Evolutionary conservation across 1,140 invertebrate genomes (phyloP).

Genomic region (honey bee (Apis mellifera)): Amel_HAv3.1 CM009940.2:5060001-5060500

Average conservation of each 20-base stretch:
- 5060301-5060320: neutral
- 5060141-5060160: neutral
- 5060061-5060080: neutral
- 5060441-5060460: too few relatives aligned
- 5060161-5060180: neutral
- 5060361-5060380: neutral
- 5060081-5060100: neutral
- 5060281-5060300: neutral
- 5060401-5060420: neutral
- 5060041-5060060: neutral
- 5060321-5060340: neutral
- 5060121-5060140: neutral
- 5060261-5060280: neutral
- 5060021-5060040: neutral
- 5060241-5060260: neutral
- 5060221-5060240: neutral
- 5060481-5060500: too few relatives aligned
- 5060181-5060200: neutral
- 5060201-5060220: neutral
- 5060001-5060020: neutral
- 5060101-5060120: conserved; percentile 4
- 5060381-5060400: neutral
- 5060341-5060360: neutral
- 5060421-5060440: too few relatives aligned
- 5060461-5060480: too few relatives aligned